Conservation (phyloP, 2,888 invertebrate genomes). For the Calameuta idolon region DNA sequence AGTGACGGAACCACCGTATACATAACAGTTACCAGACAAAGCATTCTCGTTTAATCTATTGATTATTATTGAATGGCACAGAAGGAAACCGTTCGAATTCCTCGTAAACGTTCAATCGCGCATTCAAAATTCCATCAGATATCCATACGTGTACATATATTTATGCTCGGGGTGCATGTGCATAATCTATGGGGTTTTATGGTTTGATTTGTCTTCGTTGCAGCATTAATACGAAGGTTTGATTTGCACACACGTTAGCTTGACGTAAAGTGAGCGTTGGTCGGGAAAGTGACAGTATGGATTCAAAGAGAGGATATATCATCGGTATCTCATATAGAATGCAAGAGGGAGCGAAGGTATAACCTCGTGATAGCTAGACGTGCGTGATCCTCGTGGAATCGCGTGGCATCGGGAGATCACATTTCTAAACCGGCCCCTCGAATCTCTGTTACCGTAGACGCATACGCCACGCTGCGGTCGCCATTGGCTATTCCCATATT, state of each 20-base stretch:
- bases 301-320: not conserved
- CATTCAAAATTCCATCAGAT: not conserved
- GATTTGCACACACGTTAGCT: not conserved
- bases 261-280: not conserved
- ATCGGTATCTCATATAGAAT: not conserved
- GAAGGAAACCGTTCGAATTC: not conserved
- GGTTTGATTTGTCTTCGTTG: not conserved
- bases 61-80: not conserved
- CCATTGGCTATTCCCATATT: not conserved
- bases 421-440: constrained; percentile 33
- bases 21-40: not conserved
- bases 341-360: not conserved
- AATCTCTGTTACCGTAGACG: constrained; percentile 1
- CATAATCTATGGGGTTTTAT: not conserved
- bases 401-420: constrained; percentile 42
- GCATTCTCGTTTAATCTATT: not conserved
- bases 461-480: not conserved
- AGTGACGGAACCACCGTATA: not conserved
- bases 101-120: not conserved
- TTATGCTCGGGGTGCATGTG: not conserved
- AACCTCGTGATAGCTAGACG: not conserved
- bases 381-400: constrained; percentile 26
- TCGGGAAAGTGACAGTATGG: not conserved
- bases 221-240: not conserved
- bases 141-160: no score